Evolutionary conservation across 2,888 invertebrate species (phyloP), one percentile per base, ranked within the genome.

Genomic region (Phanerotoma sp.): DNA sequence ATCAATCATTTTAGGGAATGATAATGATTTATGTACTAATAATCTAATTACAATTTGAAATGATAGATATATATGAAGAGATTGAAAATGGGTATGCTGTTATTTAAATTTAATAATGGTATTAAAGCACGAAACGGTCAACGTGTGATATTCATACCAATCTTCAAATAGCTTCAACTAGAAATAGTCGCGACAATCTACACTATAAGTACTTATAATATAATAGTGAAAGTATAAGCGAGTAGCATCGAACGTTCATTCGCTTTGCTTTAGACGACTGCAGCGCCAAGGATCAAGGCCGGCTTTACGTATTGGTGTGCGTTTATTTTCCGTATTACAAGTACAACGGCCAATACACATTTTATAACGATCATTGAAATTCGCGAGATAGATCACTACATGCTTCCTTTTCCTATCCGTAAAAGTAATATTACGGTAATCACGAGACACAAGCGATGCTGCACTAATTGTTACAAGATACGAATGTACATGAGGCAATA

Each of bases 221-320:
- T 56, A 59, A 66, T 64, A 74, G 73, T 74, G 74, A 74, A 74
- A 74, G 73, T 74, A 72, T 54, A 51, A 56, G 68, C 68, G 62
- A 65, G 59, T 61, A 66, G 62, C 58, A 58, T 60, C 59, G 58
- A 67, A 62, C 64, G 56, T 59, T 47, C 28, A 49, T 51, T 28
- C 51, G 62, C 53, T 58, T 59, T 57, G 65, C 69, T 69, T 60
- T 63, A 56, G 66, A 65, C 73, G 69, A 73, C 67, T 71, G 69
- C 68, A 74, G 72, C 74, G 72, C 73, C 69, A 74, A 73, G 74
- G 74, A 74, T 73, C 74, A 74, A 74, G 74, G 74, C 74, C 74
- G 73, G 61, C 65, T 66, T 70, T n/a, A 37, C n/a, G n/a, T n/a
- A n/a, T 15, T 37, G 38, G 28, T 54, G 37, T 47, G 40, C 46